phyloP scores from a whole-genome alignment of 2,113 vertebrate species.

The Lepisosteus oculatus region DNA sequence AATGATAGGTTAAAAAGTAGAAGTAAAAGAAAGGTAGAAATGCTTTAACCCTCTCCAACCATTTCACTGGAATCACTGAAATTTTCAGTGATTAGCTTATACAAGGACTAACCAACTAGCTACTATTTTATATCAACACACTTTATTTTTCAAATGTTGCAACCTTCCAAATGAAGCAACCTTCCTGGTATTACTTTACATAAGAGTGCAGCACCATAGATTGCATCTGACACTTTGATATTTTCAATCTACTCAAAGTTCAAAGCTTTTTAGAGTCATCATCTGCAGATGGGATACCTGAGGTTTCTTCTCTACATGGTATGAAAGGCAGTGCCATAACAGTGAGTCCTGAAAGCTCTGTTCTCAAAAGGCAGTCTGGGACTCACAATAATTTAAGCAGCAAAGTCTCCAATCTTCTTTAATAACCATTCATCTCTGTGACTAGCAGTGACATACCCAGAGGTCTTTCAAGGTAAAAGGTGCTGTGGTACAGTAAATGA shows the following conservation, averaged over 20 bases:
- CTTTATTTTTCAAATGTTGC: no score
- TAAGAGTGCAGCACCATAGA: neutral
- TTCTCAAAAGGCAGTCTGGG: neutral
- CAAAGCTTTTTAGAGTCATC: neutral
- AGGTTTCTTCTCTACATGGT: no score
- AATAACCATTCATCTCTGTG: neutral
- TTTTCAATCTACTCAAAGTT: neutral
- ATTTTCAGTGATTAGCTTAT: no score
- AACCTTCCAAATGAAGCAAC: neutral
- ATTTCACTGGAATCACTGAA: no score
- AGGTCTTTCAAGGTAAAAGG: neutral
- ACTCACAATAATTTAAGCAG: neutral
- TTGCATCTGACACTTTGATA: neutral
- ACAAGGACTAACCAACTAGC: no score
- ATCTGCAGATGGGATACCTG: no score
- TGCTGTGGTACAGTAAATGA: neutral
- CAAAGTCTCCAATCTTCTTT: neutral
- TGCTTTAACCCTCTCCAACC: no score
- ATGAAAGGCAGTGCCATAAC: no score
- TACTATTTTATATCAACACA: no score
- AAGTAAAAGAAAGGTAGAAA: no score
- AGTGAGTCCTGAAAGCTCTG: neutral
- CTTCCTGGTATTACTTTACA: neutral
- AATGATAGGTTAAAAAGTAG: no score
- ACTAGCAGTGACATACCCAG: neutral